Percentiles rank a stretch among this genome's conserved stretches.
These are phyloP conservation scores for Microcebus lehilahytsara DNA, from an alignment of 2,113 vertebrate species.

Conservation along the genomic window DNA sequence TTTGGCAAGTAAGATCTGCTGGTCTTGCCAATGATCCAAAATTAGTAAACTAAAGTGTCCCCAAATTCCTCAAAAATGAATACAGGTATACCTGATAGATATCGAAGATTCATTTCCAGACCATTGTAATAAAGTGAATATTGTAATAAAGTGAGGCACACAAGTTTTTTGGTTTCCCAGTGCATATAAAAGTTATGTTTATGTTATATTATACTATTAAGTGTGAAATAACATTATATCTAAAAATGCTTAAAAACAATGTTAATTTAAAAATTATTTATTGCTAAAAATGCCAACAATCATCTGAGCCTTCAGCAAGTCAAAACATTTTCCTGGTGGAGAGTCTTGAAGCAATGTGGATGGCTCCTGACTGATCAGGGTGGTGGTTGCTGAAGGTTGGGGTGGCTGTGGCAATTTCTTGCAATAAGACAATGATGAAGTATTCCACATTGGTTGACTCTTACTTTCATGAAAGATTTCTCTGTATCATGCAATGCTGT, in stretches of 20 bases:
- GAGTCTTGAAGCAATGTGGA: not conserved
- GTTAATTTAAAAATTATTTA: not conserved
- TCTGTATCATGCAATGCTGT: not conserved
- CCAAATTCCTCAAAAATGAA: not conserved
- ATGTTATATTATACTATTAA: not conserved
- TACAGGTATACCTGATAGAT: not conserved
- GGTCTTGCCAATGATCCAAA: not conserved
- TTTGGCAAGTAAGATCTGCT: not conserved
- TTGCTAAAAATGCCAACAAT: not conserved
- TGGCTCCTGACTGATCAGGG: not conserved
- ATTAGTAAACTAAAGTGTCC: not conserved
- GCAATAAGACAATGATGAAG: not conserved
- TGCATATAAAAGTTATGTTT: not conserved
- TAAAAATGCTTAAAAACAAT: not conserved
- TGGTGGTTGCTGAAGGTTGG: not conserved
- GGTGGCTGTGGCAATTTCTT: not conserved
- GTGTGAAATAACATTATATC: not conserved
- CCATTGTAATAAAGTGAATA: not conserved
- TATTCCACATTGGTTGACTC: not conserved
- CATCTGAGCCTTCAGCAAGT: not conserved
- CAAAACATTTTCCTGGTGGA: not conserved
- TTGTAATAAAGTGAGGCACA: not conserved
- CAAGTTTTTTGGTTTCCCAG: not conserved
- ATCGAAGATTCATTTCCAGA: not conserved
- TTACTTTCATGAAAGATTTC: not conserved